These are phyloP conservation scores for Calliopum simillimum DNA, from an alignment of 2,888 invertebrate species.

Conservation along the genomic window DNA sequence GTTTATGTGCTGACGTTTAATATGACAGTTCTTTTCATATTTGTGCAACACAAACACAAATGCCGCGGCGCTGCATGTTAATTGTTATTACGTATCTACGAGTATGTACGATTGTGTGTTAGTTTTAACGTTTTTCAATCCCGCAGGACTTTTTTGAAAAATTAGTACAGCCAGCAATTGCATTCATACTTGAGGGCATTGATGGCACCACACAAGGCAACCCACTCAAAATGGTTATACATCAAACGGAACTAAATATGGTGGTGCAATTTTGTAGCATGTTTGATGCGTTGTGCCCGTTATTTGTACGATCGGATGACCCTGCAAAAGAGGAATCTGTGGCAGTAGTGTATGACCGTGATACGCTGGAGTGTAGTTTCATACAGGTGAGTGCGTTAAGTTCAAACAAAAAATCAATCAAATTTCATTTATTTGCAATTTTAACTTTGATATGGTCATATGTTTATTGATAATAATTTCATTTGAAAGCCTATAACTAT, in stretches of 20 bases:
- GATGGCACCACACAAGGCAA: slow-evolving; percentile 78
- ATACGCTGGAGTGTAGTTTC: slow-evolving; percentile 79
- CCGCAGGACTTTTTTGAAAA: slow-evolving; percentile 76
- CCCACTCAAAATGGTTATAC: slow-evolving; percentile 84
- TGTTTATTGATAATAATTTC: not conserved
- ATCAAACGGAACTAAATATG: slow-evolving; percentile 89
- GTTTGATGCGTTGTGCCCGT: slow-evolving; percentile 77
- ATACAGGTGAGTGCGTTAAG: slow-evolving; percentile 68
- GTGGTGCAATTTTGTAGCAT: slow-evolving; percentile 85
- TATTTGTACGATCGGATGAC: slow-evolving; percentile 65
- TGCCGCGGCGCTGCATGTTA: not conserved
- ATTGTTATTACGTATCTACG: not conserved
- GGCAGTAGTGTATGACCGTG: slow-evolving; percentile 69
- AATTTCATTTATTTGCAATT: not conserved
- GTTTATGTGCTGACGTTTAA: not conserved
- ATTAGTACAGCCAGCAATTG: slow-evolving; percentile 79
- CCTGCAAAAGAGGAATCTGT: slow-evolving; percentile 64
- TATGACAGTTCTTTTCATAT: not conserved
- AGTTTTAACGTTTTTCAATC: not conserved
- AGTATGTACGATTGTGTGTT: too few species aligned
- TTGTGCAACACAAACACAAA: not conserved
- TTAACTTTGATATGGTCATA: not conserved
- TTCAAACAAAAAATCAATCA: not conserved
- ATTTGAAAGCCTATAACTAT: not conserved
- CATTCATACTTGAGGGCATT: slow-evolving; percentile 79